Evolutionary conservation across 30 jellyfish, hydroid and myxozoan species (phyloP).

Genomic region (Phacellophora camtschatica): DNA sequence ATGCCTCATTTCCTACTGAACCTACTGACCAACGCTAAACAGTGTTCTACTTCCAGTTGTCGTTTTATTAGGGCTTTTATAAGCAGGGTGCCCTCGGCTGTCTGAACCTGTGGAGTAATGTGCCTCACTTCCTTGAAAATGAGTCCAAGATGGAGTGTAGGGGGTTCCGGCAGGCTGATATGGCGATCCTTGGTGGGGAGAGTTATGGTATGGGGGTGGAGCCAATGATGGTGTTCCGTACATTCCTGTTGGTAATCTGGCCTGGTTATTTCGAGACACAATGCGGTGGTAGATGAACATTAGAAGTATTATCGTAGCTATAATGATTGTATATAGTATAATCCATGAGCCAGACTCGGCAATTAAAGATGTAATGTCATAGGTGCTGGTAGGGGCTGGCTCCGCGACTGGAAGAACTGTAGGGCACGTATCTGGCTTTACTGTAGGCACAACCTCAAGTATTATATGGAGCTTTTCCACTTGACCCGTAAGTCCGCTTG

Average conservation of each 20-base stretch:
- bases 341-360: not conserved
- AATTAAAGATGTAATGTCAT: not conserved
- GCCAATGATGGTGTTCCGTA: not conserved
- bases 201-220: conserved; percentile 4
- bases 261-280: not conserved
- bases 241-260: not conserved
- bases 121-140: not conserved
- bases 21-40: conserved; percentile 14
- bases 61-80: not conserved
- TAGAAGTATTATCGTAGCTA: conserved; percentile 1
- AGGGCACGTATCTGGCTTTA: not conserved
- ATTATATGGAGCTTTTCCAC: not conserved
- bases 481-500: conserved; percentile 24
- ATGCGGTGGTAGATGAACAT: conserved; percentile 3
- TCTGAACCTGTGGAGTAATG: conserved; percentile 12
- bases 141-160: not conserved
- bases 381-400: not conserved
- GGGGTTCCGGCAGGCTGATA: too few species aligned
- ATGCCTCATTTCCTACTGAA: too few species aligned
- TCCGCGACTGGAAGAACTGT: not conserved
- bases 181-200: not conserved
- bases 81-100: conserved; percentile 9
- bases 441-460: not conserved
- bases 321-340: not conserved
- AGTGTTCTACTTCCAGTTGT: conserved; percentile 18